Conservation (phyloP, 2,113 vertebrate genomes). For the Sylvietta virens region DNA sequence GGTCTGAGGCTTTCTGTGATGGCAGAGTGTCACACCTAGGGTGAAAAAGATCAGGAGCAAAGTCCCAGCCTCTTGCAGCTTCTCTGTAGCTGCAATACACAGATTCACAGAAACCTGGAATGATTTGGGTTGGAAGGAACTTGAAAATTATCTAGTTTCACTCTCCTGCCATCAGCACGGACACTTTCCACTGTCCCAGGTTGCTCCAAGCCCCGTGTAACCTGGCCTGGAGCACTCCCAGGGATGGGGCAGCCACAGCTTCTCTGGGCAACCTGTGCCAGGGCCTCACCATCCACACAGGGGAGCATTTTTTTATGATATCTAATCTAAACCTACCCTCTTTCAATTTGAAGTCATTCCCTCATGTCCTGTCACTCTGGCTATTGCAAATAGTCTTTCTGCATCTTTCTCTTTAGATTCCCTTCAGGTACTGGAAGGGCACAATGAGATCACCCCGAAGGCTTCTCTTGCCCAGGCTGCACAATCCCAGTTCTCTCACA, state of each 20-base stretch:
- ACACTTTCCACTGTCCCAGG: neutral
- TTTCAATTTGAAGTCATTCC: neutral
- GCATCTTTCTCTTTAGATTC: neutral
- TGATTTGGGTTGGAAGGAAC: neutral
- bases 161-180: neutral
- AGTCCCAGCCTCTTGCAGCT: neutral
- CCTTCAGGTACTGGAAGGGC: neutral
- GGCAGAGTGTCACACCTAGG: neutral
- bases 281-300: rapidly evolving
- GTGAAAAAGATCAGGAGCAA: neutral
- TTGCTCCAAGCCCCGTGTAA: rapidly evolving
- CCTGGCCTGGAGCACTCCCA: neutral
- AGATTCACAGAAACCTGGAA: neutral
- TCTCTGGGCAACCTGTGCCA: neutral
- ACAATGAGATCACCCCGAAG: too few species aligned
- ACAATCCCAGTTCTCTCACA: neutral
- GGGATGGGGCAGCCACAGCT: neutral
- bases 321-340: neutral
- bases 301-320: neutral
- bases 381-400: neutral
- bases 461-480: neutral
- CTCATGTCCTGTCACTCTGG: neutral
- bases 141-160: neutral
- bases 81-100: neutral
- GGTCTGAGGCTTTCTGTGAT: neutral